Evolutionary conservation across 2,888 invertebrate genomes (phyloP).

Genomic region (Heliconius charithonia): DNA sequence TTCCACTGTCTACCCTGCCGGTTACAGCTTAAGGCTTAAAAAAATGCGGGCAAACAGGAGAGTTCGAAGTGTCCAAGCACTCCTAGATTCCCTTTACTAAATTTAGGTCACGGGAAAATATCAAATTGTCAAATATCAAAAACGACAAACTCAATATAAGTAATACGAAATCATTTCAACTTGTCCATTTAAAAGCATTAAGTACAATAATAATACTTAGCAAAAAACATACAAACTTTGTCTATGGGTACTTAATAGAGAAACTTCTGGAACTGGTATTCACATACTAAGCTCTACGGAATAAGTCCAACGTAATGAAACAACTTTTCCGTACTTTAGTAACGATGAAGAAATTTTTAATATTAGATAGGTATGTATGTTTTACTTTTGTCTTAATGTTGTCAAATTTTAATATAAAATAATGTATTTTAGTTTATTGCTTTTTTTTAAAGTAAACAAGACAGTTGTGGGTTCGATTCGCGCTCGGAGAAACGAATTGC

Average conservation of each 20-base stretch:
- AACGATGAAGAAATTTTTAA: conserved; percentile 53
- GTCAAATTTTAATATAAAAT: too few species aligned
- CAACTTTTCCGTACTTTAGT: conserved; percentile 15
- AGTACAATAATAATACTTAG: not conserved
- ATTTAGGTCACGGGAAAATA: too few species aligned
- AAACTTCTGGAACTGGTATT: conserved; percentile 26
- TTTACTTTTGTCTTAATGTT: conserved; percentile 29
- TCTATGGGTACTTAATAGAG: conserved; percentile 28
- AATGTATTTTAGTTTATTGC: too few species aligned
- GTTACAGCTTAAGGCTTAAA: too few species aligned
- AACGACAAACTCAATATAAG: too few species aligned
- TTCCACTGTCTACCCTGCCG: too few species aligned
- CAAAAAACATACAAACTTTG: conserved; percentile 14
- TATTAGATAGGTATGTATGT: conserved; percentile 46
- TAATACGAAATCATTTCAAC: not conserved
- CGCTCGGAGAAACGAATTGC: not conserved
- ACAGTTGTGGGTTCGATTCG: too few species aligned
- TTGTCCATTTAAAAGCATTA: not conserved
- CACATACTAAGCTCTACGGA: conserved; percentile 25
- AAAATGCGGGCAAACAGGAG: too few species aligned
- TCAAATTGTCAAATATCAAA: too few species aligned
- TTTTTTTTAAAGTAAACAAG: too few species aligned
- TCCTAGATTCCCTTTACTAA: too few species aligned
- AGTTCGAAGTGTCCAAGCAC: too few species aligned
- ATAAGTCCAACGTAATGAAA: conserved; percentile 27